Percentiles rank a stretch among this genome's conserved stretches.
phyloP scores from a whole-genome alignment of 2,888 invertebrate genomes.

The Mellilla xanthometata region DNA sequence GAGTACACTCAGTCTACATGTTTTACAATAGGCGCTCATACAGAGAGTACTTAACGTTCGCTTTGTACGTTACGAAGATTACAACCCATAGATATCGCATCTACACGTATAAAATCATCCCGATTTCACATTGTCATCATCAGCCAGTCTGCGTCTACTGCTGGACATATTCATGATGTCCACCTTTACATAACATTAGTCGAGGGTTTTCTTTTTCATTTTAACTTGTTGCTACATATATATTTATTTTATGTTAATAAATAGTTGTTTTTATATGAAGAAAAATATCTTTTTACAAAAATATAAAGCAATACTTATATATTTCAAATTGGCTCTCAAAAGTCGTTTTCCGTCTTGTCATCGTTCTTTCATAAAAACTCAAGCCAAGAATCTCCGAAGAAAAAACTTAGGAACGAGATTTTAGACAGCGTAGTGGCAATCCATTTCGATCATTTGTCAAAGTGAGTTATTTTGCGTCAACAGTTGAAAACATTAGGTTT shows the following conservation, averaged over 20 bases:
- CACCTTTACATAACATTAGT: too few relatives aligned
- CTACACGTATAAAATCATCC: too few relatives aligned
- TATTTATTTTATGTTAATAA: too few relatives aligned
- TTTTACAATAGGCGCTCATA: conserved; percentile 8
- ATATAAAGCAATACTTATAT: too few relatives aligned
- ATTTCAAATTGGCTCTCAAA: neutral
- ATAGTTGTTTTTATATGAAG: too few relatives aligned
- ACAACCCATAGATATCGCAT: too few relatives aligned
- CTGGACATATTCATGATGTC: too few relatives aligned
- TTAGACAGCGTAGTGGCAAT: conserved; percentile 34
- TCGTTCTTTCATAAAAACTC: conserved; percentile 14
- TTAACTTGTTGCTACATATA: too few relatives aligned
- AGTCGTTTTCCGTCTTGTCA: conserved; percentile 17
- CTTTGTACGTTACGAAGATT: conserved; percentile 12
- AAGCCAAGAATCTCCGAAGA: conserved; percentile 9
- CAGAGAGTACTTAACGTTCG: conserved; percentile 14
- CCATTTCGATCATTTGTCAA: conserved; percentile 43
- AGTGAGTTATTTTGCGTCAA: conserved; percentile 40
- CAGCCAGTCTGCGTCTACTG: too few relatives aligned
- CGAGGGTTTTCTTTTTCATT: too few relatives aligned
- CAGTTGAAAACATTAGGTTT: neutral
- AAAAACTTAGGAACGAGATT: conserved; percentile 25
- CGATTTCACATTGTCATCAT: too few relatives aligned
- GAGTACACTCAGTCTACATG: neutral
- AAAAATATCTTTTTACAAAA: too few relatives aligned